Base-by-base conservation (phyloP, 2,113 vertebrate genomes). In the Pterophyllum scalare region DNA sequence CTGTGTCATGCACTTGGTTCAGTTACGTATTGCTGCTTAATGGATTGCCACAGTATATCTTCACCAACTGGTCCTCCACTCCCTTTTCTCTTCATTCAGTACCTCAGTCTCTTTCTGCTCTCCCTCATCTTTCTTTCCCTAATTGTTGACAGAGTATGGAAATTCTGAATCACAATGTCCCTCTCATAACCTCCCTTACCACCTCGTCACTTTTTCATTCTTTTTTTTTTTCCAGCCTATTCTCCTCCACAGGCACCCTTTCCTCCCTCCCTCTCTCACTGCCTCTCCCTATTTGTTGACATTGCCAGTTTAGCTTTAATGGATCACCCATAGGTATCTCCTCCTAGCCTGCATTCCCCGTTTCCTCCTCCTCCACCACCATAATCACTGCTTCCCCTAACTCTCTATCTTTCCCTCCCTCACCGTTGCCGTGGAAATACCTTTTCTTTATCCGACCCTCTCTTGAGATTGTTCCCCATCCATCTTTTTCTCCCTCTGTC, bases 311-410 rank as follows among this genome's bases (percentile, higher is more conserved):
- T 83, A 87, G 89, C 70, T 91, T 90, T 92, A 94, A 92, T 93
- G 85, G 91, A 93, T 93, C 89, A 89, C 91, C 88, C 84, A 76
- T 80, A 89, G 82, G 74, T 93, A 90, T 83, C 85, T 86, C 35
- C 59, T 81, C 59, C 74, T 35, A 20, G 78, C 80, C 43, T 76
- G 54, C 65, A 67, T 77, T 80, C 59, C 81, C 79, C 64, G 43
- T 79, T 82, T 89, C 88, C 75, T 89, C 88, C 75, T 80, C 67
- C 31, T 76, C 86, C 83, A 83, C 77, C 79, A 14, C 83, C 75
- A 79, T 84, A 88, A 88, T 91, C 90, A 79, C 84, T 14, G 59
- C 82, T 74, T 88, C 62, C 62, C 43, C 81, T 58, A 72, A 60
- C 89, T 80, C 89, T 77, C 78, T 38, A 40, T 83, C 80, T 40